Base-by-base conservation (phyloP, 64 coral and sea anemone genomes). In the Acropora yongei region DNA sequence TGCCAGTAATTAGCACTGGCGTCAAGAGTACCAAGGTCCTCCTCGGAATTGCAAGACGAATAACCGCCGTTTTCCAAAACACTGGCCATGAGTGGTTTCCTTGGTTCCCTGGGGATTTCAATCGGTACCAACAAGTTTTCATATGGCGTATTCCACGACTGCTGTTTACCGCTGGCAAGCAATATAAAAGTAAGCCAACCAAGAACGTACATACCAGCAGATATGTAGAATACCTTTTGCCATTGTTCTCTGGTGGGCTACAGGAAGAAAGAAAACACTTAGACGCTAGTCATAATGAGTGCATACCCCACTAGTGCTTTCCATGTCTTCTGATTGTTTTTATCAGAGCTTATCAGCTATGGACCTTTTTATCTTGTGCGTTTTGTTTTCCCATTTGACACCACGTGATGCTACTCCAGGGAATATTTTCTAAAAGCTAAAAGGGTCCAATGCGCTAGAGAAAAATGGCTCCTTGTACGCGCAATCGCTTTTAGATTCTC, bases 151-250 rank as follows among this genome's bases (percentile, higher is more conserved):
- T 97, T 97, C 95, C 95, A 97, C 43, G 49, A 58, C 46, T 94
- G 95, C 65, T 88, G 77, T 83, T 91, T 88, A n/a, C 95, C 95
- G 8, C 67, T 84, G 2, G 77, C 89, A 45, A 97, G 41, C 11
- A 88, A 40, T 30, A 84, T 19, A 74, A 77, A 97, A 49, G 51
- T 66, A 3, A 94, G 1, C 47, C 88, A 89, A 30, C 95, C 95
- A 67, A 97, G 51, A 10, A 97, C 20, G 47, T 91, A 97, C 18
- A 97, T 8, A 18, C 88, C 80, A 20, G 95, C 95, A 11, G 95
- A 41, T 57, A 97, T 91, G 73, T 94, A 97, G 47, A 97, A 97
- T 8, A 97, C 95, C 69, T 94, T 97, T 68, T 97, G 95, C 95
- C 95, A 97, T 13, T 97, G 95, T 13, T 16, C 47, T 14, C 92